phyloP scores from a whole-genome alignment of 30 jellyfish, hydroid and myxozoan genomes.

The Hydra vulgaris region DNA sequence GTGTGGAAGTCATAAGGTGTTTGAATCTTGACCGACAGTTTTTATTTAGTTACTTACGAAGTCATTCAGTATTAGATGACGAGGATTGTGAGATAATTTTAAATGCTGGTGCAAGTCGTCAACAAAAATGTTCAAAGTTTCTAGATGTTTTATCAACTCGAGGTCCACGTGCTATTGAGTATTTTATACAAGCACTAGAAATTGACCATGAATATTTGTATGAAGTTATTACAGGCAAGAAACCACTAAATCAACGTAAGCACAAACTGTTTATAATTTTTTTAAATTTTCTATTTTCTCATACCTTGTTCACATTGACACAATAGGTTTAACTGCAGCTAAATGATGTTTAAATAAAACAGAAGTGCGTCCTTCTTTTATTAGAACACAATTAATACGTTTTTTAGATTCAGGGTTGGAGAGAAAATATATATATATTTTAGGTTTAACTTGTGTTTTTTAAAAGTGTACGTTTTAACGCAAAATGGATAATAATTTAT shows the following conservation, averaged over 20 bases:
- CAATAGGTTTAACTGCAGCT: too few relatives aligned
- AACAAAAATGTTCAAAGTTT: conserved; percentile 62
- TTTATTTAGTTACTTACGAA: conserved; percentile 46
- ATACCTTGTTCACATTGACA: too few relatives aligned
- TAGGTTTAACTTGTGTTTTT: too few relatives aligned
- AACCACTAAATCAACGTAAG: conserved; percentile 33
- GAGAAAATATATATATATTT: too few relatives aligned
- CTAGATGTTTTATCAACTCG: conserved; percentile 63
- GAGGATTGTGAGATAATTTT: conserved; percentile 73
- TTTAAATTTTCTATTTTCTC: too few relatives aligned
- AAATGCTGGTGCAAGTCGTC: conserved; percentile 71
- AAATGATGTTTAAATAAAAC: too few relatives aligned
- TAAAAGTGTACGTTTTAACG: too few relatives aligned
- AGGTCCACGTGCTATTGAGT: conserved; percentile 53
- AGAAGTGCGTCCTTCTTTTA: too few relatives aligned
- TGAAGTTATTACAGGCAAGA: conserved; percentile 59
- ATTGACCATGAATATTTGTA: conserved; percentile 48
- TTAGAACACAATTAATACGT: too few relatives aligned
- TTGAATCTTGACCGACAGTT: conserved; percentile 71
- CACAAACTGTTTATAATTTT: too few relatives aligned
- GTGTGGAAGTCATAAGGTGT: conserved; percentile 47
- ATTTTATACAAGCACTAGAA: conserved; percentile 58
- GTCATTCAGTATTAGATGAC: conserved; percentile 67
- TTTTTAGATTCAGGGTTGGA: too few relatives aligned
- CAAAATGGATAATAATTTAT: too few relatives aligned